Percentiles rank a stretch among this genome's conserved stretches.
Conservation (phyloP, 2,797 vertebrate species). For the Selene dorsalis region DNA sequence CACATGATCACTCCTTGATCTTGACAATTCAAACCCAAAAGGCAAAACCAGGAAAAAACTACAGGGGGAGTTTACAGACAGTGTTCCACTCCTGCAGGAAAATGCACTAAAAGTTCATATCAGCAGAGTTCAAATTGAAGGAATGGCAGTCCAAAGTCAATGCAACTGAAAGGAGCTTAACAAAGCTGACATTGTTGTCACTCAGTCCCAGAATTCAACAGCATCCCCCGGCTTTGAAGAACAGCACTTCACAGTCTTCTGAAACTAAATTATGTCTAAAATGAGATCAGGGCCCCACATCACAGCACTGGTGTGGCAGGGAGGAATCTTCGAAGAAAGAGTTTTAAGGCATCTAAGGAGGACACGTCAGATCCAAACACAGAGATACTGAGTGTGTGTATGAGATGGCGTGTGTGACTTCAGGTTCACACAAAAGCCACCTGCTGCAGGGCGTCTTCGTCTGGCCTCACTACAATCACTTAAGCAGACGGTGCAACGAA, state of each 20-base stretch:
- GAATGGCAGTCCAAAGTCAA: constrained; percentile 57
- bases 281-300: constrained; percentile 68
- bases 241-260: constrained; percentile 54
- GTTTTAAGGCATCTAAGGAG: constrained; percentile 34
- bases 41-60: constrained; percentile 25
- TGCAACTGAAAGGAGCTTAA: constrained; percentile 63
- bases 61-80: constrained; percentile 23
- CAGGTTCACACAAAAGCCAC: constrained; percentile 22
- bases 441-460: background rate
- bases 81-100: constrained; percentile 29
- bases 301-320: constrained; percentile 49
- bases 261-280: constrained; percentile 68
- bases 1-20: constrained; percentile 43
- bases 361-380: constrained; percentile 9
- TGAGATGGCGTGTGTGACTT: background rate
- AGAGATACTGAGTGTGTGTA: constrained; percentile 2
- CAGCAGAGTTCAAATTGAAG: constrained; percentile 34
- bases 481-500: constrained; percentile 2
- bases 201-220: constrained; percentile 48
- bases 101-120: constrained; percentile 36
- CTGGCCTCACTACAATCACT: constrained; percentile 16
- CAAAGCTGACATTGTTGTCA: constrained; percentile 64
- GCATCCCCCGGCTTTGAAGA: constrained; percentile 62
- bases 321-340: constrained; percentile 64
- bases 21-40: constrained; percentile 34